These are phyloP conservation scores for Caranx ignobilis DNA, from an alignment of 2,113 vertebrate species.

Conservation along the genomic window DNA sequence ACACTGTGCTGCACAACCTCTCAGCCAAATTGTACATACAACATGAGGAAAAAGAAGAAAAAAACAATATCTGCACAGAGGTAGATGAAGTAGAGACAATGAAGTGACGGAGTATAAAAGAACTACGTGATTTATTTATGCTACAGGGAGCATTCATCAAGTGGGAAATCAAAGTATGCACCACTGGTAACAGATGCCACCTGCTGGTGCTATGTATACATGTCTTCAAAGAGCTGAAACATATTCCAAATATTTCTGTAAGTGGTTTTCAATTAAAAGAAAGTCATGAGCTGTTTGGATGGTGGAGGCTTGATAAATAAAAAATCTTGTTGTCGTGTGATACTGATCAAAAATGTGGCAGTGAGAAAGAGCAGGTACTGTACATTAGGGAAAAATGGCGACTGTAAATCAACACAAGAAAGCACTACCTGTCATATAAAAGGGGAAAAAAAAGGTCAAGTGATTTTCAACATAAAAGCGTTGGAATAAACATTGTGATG, in stretches of 20 bases:
- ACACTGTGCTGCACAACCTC: slow-evolving; percentile 10
- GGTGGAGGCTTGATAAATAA: neutral
- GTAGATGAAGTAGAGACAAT: neutral
- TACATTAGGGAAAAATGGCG: slow-evolving; percentile 8
- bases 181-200: slow-evolving; percentile 39
- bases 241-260: neutral
- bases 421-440: slow-evolving; percentile 16
- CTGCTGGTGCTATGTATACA: slow-evolving; percentile 39
- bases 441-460: neutral
- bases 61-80: neutral
- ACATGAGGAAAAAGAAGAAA: neutral
- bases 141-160: slow-evolving; percentile 7
- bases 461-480: slow-evolving; percentile 36
- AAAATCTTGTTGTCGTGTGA: neutral
- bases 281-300: neutral
- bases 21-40: neutral
- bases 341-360: slow-evolving; percentile 23
- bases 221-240: neutral
- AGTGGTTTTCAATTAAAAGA: slow-evolving; percentile 15
- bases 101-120: neutral
- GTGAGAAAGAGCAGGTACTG: slow-evolving; percentile 10
- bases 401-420: slow-evolving; percentile 44
- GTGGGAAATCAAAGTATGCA: neutral
- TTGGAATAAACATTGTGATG: slow-evolving; percentile 21
- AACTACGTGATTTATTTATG: neutral